Conservation (phyloP, 2,797 vertebrate species). For the Acanthurus leucopareius region DNA sequence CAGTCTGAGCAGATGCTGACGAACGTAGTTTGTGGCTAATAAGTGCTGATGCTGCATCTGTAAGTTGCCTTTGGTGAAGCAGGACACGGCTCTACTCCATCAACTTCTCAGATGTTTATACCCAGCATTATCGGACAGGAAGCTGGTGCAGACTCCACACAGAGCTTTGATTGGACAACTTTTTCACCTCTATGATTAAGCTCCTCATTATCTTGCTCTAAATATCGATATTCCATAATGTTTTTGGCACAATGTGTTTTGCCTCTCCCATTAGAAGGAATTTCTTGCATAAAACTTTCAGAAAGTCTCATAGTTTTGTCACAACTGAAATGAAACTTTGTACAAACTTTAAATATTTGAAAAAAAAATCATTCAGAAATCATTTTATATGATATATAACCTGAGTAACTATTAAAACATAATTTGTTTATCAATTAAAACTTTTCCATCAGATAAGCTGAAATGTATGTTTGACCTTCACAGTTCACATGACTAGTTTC, state of each 20-base stretch:
- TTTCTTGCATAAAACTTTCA: slow-evolving; percentile 17
- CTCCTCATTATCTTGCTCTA: slow-evolving; percentile 53
- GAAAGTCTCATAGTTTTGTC: background rate
- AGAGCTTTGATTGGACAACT: slow-evolving; percentile 47
- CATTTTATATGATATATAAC: too few relatives aligned
- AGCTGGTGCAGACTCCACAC: slow-evolving; percentile 15
- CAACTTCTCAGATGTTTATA: slow-evolving; percentile 29
- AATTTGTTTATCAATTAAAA: background rate
- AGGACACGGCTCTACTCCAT: slow-evolving; percentile 40
- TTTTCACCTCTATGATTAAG: slow-evolving; percentile 55
- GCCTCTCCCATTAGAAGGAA: slow-evolving; percentile 29
- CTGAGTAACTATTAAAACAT: too few relatives aligned
- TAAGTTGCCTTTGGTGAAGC: slow-evolving; percentile 36
- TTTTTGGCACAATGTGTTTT: slow-evolving; percentile 21
- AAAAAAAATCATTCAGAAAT: too few relatives aligned
- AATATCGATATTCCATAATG: slow-evolving; percentile 58
- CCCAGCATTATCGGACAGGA: slow-evolving; percentile 37
- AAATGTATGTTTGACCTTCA: background rate
- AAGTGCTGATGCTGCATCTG: slow-evolving; percentile 63
- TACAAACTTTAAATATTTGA: too few relatives aligned
- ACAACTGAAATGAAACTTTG: too few relatives aligned
- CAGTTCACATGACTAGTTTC: background rate
- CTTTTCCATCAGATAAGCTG: background rate
- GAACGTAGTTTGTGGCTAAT: slow-evolving; percentile 32
- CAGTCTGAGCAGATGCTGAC: slow-evolving; percentile 48